Percentiles rank a stretch among this genome's conserved stretches.
phyloP scores from a whole-genome alignment of 2,797 vertebrate species.

The Brachyalestes nurse region DNA sequence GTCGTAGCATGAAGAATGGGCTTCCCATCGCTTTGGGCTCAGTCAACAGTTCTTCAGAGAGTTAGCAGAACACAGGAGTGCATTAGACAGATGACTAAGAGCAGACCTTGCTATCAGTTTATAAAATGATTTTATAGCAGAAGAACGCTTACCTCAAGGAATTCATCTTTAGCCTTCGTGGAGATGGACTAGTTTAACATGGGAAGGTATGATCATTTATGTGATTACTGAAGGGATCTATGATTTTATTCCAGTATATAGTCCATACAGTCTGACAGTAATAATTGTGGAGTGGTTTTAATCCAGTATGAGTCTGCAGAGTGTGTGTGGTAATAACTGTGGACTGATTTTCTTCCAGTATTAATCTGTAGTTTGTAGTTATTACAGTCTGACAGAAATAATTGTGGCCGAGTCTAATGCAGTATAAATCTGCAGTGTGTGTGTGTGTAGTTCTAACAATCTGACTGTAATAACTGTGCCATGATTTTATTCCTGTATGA shows the following conservation, averaged over 20 bases:
- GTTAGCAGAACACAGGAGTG: neutral
- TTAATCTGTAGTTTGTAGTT: too few relatives aligned
- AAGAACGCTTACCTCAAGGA: neutral
- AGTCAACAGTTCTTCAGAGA: slow-evolving; percentile 10
- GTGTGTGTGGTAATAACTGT: neutral
- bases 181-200: neutral
- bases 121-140: neutral
- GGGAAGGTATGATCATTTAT: neutral
- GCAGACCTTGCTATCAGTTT: neutral
- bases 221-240: neutral
- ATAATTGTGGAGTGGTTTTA: neutral
- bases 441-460: neutral
- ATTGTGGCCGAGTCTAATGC: neutral
- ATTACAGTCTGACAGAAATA: neutral
- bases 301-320: neutral
- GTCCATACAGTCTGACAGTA: neutral
- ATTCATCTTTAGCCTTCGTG: neutral
- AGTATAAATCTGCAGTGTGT: neutral
- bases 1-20: neutral
- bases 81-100: neutral
- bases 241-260: neutral
- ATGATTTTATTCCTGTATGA: too few relatives aligned
- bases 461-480: too few relatives aligned
- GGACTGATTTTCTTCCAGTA: neutral
- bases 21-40: neutral